phyloP scores from a whole-genome alignment of 2,797 vertebrate species.

The Lateolabrax maculatus region DNA sequence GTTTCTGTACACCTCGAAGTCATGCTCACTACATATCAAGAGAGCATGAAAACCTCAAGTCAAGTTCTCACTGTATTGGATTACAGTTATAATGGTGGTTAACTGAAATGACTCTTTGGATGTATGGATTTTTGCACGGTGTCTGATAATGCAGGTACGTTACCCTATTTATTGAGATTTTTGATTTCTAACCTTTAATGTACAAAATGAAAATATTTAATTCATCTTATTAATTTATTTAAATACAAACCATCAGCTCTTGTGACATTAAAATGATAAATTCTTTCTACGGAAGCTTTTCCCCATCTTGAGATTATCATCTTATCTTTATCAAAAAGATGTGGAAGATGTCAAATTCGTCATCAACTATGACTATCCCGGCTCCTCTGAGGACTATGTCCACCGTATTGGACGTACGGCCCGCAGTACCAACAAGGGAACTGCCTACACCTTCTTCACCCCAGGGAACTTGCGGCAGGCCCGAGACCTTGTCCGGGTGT shows the following conservation, averaged over 20 bases:
- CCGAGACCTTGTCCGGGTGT: slow-evolving; percentile 94
- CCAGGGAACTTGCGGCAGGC: slow-evolving; percentile 97
- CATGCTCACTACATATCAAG: slow-evolving; percentile 16
- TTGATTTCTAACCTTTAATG: neutral
- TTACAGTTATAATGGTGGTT: slow-evolving; percentile 15
- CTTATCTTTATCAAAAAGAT: slow-evolving; percentile 83
- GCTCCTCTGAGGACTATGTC: slow-evolving; percentile 98
- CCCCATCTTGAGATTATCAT: slow-evolving; percentile 70
- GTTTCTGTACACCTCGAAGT: slow-evolving; percentile 30
- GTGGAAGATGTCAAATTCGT: slow-evolving; percentile 99
- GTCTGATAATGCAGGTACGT: slow-evolving; percentile 72
- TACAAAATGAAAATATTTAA: neutral
- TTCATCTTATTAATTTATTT: neutral
- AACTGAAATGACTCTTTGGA: slow-evolving; percentile 24
- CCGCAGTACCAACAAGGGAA: slow-evolving; percentile 99
- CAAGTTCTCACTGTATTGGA: slow-evolving; percentile 12
- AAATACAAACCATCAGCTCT: neutral
- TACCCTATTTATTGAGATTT: slow-evolving; percentile 30
- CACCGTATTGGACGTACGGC: slow-evolving; percentile 98
- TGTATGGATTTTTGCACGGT: slow-evolving; percentile 35
- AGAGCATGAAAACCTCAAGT: slow-evolving; percentile 31
- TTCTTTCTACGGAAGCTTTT: slow-evolving; percentile 9
- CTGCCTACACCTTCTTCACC: slow-evolving; percentile 99
- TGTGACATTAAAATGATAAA: neutral
- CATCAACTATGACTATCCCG: slow-evolving; percentile 99